Evolutionary conservation across 1,140 invertebrate genomes (phyloP).

Genomic region (Episyrphus balteatus): DNA sequence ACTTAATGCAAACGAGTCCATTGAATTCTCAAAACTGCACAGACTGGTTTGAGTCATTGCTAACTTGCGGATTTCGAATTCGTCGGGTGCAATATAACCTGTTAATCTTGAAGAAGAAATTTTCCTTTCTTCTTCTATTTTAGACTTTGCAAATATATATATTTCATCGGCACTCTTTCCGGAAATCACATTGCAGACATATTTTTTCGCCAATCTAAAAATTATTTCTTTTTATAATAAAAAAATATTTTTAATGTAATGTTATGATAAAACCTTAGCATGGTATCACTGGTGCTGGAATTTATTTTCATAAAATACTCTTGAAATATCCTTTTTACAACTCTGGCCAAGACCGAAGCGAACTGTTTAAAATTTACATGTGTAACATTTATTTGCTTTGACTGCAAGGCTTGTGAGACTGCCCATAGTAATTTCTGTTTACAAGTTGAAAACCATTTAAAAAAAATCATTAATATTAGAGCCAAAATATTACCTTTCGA

Average conservation of each 20-base stretch:
- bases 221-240: neutral
- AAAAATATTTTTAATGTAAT: neutral
- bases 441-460: too few relatives aligned
- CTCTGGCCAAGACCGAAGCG: constrained; percentile 42
- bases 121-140: constrained; percentile 20
- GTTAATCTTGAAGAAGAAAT: constrained; percentile 19
- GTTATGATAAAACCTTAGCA: constrained; percentile 25
- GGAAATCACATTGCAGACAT: constrained; percentile 44
- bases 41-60: constrained; percentile 5
- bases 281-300: constrained; percentile 31
- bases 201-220: constrained; percentile 42
- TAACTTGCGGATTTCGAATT: constrained; percentile 24
- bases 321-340: constrained; percentile 37
- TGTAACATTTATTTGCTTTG: constrained; percentile 42
- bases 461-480: constrained; percentile 6
- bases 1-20: constrained; percentile 20
- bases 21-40: constrained; percentile 26
- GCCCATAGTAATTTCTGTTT: constrained; percentile 58
- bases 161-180: constrained; percentile 42
- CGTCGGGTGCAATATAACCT: constrained; percentile 33
- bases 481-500: constrained; percentile 17
- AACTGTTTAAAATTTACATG: constrained; percentile 49
- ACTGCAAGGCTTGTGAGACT: constrained; percentile 47
- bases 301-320: constrained; percentile 24
- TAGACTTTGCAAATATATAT: constrained; percentile 30